Evolutionary conservation across 2,113 vertebrate genomes (phyloP).

Genomic region (Nannobrachium achirus): DNA sequence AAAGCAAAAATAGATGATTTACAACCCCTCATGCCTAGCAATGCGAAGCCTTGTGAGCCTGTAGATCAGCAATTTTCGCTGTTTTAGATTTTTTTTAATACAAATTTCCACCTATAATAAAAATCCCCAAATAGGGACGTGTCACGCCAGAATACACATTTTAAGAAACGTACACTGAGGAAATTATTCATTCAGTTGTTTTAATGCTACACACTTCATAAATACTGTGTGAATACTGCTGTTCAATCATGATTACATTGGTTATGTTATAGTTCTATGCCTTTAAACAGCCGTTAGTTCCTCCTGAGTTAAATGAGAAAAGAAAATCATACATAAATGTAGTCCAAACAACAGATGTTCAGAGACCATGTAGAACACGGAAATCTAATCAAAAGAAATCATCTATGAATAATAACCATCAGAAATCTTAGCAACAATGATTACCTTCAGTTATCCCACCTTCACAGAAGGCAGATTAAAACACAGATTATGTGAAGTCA

Average conservation of each 20-base stretch:
- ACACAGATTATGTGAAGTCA: conserved; percentile 18
- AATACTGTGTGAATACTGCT: conserved; percentile 45
- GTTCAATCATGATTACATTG: conserved; percentile 38
- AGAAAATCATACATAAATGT: conserved; percentile 29
- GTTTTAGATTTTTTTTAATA: not conserved
- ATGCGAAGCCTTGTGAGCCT: no score
- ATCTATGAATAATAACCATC: no score
- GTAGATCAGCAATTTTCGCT: no score
- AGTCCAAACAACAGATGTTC: conserved; percentile 1
- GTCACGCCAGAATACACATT: not conserved
- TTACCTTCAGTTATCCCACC: conserved; percentile 45
- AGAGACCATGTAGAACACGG: not conserved
- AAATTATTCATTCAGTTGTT: conserved; percentile 60
- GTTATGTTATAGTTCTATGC: conserved; percentile 21
- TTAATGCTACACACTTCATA: conserved; percentile 48
- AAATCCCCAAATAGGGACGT: not conserved
- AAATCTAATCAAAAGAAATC: not conserved
- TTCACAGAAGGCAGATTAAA: conserved; percentile 71
- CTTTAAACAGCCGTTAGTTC: no score
- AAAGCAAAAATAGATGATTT: no score
- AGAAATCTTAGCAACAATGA: conserved; percentile 22
- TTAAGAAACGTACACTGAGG: conserved; percentile 18
- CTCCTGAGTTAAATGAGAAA: not conserved
- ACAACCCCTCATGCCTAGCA: no score
- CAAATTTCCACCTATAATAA: not conserved